Percentiles rank a stretch among this genome's conserved stretches.
phyloP scores from a whole-genome alignment of 2,888 invertebrate genomes.

The Malachius bipustulatus region DNA sequence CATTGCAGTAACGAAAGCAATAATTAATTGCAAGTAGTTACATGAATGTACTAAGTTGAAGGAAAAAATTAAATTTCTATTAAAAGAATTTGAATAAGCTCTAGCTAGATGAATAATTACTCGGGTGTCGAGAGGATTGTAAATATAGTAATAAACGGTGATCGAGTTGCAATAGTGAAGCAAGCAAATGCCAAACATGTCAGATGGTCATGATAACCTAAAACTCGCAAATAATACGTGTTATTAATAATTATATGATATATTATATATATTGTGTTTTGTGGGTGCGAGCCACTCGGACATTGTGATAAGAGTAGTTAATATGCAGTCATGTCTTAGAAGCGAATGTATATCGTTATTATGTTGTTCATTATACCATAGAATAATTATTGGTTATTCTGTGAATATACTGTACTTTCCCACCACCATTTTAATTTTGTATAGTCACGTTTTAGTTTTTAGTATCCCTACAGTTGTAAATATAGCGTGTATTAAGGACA shows the following conservation, averaged over 20 bases:
- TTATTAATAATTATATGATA: conserved; percentile 40
- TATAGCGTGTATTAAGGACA: conserved; percentile 36
- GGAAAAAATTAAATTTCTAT: too few species aligned
- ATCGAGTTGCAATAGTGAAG: conserved; percentile 28
- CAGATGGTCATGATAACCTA: conserved; percentile 26
- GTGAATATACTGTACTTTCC: too few species aligned
- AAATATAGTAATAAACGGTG: conserved; percentile 1
- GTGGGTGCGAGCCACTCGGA: conserved; percentile 36
- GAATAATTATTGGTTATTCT: too few species aligned
- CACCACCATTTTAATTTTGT: conserved; percentile 37
- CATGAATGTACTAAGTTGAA: too few species aligned
- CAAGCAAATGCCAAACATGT: conserved; percentile 32
- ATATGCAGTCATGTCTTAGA: conserved; percentile 36
- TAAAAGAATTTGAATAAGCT: too few species aligned
- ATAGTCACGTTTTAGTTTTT: conserved; percentile 33
- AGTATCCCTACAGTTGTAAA: conserved; percentile 35
- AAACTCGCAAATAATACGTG: conserved; percentile 34
- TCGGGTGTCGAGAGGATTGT: conserved; percentile 6
- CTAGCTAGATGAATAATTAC: background rate
- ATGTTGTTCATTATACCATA: conserved; percentile 37
- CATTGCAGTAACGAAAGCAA: too few species aligned
- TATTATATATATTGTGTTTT: conserved; percentile 39
- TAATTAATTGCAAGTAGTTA: too few species aligned
- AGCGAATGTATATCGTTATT: conserved; percentile 36
- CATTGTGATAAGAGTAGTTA: conserved; percentile 38